Evolutionary conservation across 2,113 vertebrate genomes (phyloP).

Genomic region (Zapornia atra): DNA sequence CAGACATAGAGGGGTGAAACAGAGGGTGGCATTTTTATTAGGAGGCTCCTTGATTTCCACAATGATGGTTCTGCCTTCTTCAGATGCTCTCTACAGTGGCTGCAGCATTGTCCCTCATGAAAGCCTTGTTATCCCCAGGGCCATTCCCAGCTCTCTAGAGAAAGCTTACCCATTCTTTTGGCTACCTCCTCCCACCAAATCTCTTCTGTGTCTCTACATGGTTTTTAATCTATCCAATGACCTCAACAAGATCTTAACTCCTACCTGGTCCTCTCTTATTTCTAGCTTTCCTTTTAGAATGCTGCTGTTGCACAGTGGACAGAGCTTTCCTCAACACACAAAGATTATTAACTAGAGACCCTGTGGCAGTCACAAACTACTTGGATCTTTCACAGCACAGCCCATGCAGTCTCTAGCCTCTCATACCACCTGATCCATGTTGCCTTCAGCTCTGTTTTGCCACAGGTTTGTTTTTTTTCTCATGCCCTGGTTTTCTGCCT

Average conservation of each 20-base stretch:
- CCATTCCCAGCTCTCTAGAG: not conserved
- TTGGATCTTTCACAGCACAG: not conserved
- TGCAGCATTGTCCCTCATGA: not conserved
- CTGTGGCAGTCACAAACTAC: not conserved
- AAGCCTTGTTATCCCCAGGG: not conserved
- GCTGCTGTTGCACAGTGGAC: not conserved
- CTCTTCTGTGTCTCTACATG: not conserved
- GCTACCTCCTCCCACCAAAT: not conserved
- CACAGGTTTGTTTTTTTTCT: not conserved
- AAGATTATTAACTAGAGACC: rapidly evolving
- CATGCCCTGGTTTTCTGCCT: not conserved
- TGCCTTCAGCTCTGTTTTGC: not conserved
- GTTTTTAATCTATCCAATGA: not conserved
- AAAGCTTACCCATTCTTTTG: not conserved
- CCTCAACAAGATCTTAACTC: not conserved
- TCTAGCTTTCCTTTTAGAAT: not conserved
- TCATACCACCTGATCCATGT: no score
- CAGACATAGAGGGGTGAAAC: not conserved
- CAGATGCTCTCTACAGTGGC: not conserved
- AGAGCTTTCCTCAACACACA: not conserved
- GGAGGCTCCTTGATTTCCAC: not conserved
- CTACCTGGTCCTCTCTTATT: not conserved
- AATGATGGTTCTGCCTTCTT: not conserved
- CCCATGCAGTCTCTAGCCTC: not conserved
- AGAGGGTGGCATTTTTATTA: not conserved